Conservation (phyloP, 2,797 vertebrate genomes). For the Thamnophis elegans region DNA sequence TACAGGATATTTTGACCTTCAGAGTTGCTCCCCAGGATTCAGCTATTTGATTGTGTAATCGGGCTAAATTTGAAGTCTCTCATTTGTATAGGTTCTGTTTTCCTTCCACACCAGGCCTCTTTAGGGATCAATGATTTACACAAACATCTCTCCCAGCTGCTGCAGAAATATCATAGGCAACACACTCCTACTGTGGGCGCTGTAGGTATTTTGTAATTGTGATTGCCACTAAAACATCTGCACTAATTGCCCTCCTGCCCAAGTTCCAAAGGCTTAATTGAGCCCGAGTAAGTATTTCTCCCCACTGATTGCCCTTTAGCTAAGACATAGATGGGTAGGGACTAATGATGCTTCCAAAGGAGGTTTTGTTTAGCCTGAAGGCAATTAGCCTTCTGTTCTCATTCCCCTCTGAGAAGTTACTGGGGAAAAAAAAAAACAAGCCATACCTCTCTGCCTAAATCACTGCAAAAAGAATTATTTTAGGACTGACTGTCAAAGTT, state of each 20-base stretch:
- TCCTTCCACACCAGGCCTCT: background rate
- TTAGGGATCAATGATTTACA: conserved; percentile 3
- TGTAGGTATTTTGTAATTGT: background rate
- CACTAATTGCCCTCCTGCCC: background rate
- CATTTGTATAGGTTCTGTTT: background rate
- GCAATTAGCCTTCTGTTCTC: background rate
- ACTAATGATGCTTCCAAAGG: conserved; percentile 25
- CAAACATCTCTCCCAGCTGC: background rate
- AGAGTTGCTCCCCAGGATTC: background rate
- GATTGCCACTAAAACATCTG: background rate
- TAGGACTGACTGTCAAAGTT: background rate
- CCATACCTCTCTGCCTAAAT: background rate
- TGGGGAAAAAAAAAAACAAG: background rate
- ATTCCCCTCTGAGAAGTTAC: background rate
- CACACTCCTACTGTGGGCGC: background rate
- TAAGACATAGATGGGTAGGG: background rate
- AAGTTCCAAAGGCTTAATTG: conserved; percentile 14
- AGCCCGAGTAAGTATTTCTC: background rate
- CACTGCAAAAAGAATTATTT: background rate
- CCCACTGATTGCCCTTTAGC: conserved; percentile 21
- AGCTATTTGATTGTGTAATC: background rate
- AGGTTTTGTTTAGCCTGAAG: background rate
- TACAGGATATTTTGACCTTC: background rate
- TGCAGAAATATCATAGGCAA: conserved; percentile 4
- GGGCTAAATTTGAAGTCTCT: background rate